phyloP scores from a whole-genome alignment of 2,797 vertebrate genomes.

The Atherinosoma microstoma region DNA sequence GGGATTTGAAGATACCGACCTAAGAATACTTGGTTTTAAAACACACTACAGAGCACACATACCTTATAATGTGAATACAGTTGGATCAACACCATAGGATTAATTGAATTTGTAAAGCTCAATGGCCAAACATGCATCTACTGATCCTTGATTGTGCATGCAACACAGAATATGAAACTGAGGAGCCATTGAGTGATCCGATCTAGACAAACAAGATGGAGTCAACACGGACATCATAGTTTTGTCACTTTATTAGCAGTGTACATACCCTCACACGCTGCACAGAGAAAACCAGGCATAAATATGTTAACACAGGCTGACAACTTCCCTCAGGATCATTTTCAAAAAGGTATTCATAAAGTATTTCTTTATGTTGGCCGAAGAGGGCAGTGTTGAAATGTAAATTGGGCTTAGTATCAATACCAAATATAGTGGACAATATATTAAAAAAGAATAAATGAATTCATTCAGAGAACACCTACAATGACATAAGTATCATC shows the following conservation, averaged over 20 bases:
- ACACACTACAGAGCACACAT: background rate
- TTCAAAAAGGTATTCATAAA: slow-evolving; percentile 13
- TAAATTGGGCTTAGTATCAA: background rate
- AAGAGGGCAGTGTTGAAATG: background rate
- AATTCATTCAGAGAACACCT: background rate
- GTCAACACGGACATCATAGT: slow-evolving; percentile 49
- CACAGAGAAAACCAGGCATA: slow-evolving; percentile 76
- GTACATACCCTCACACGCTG: slow-evolving; percentile 88
- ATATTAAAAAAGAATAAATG: background rate
- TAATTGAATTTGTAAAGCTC: slow-evolving; percentile 13
- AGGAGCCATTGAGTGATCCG: slow-evolving; percentile 24
- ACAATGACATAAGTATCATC: background rate
- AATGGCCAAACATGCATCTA: slow-evolving; percentile 32
- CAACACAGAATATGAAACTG: slow-evolving; percentile 48
- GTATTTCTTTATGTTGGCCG: background rate
- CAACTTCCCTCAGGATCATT: background rate
- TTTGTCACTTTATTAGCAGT: slow-evolving; percentile 40
- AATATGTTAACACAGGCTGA: slow-evolving; percentile 19
- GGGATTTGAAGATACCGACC: background rate
- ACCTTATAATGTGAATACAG: slow-evolving; percentile 27
- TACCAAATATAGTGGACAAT: background rate
- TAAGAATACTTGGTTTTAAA: background rate
- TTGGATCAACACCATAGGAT: slow-evolving; percentile 10
- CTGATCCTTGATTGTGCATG: slow-evolving; percentile 48
- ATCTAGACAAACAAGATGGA: slow-evolving; percentile 55